Conservation (phyloP, 2,797 vertebrate species). For the Arctocebus calabarensis region DNA sequence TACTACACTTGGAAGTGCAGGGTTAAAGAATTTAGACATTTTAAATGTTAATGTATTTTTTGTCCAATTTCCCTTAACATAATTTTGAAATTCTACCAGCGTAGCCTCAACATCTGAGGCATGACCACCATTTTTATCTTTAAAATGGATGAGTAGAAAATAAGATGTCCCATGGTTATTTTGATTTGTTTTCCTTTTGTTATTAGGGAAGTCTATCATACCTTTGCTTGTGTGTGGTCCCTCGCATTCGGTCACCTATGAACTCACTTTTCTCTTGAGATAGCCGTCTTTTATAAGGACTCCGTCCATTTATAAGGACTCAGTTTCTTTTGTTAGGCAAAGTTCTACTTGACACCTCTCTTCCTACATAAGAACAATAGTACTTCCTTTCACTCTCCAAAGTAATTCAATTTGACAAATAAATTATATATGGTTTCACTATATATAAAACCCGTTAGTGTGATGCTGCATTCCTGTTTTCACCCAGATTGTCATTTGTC, state of each 20-base stretch:
- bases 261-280: not conserved
- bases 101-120: not conserved
- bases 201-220: constrained; percentile 3
- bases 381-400: not conserved
- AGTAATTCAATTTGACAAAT: not conserved
- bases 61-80: not conserved
- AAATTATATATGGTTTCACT: not conserved
- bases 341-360: not conserved
- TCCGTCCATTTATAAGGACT: not conserved
- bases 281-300: not conserved
- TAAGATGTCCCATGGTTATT: not conserved
- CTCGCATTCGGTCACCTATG: not conserved
- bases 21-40: not conserved
- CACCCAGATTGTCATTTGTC: not conserved
- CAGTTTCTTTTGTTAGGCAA: not conserved
- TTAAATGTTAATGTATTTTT: constrained; percentile 9
- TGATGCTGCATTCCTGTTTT: not conserved
- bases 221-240: not conserved
- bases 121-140: constrained; percentile 13
- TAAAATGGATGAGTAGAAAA: constrained; percentile 45
- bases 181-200: constrained; percentile 10
- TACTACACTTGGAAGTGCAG: not conserved
- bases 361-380: not conserved
- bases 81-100: not conserved
- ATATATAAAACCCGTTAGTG: not conserved